Percentiles rank a stretch among this genome's conserved stretches.
These are phyloP conservation scores for Gymnopithys bicolor DNA, from an alignment of 2,797 vertebrate genomes.

Conservation along the genomic window DNA sequence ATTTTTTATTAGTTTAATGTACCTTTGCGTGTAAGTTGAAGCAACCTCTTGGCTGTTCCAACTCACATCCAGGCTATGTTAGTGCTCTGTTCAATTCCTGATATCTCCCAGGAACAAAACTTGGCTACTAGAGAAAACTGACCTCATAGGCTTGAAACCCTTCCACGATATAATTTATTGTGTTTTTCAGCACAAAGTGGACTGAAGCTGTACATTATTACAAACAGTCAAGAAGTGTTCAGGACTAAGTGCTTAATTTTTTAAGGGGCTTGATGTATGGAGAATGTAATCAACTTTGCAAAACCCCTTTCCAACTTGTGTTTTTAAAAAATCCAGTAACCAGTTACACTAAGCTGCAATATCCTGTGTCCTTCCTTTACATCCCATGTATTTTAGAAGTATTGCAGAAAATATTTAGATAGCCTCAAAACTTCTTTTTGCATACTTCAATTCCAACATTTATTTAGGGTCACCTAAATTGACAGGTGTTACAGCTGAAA, in stretches of 20 bases:
- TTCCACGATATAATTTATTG: neutral
- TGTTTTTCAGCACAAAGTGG: neutral
- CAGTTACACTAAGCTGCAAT: neutral
- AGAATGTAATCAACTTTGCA: neutral
- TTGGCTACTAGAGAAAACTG: neutral
- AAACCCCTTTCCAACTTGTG: neutral
- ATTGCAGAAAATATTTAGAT: neutral
- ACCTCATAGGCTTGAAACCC: neutral
- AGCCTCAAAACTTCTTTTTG: neutral
- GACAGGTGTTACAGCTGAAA: neutral
- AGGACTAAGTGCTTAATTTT: slow-evolving; percentile 5
- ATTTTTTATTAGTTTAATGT: neutral
- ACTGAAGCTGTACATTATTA: neutral
- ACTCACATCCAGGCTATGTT: neutral
- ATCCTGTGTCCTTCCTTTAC: neutral
- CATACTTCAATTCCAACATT: neutral
- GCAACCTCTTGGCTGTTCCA: neutral
- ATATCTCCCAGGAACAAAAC: neutral
- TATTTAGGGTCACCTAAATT: neutral
- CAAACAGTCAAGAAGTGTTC: neutral
- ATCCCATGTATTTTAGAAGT: neutral
- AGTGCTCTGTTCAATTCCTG: neutral
- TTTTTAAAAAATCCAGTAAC: neutral
- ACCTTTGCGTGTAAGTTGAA: neutral
- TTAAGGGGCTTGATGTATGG: neutral